Percentiles rank a stretch among this genome's conserved stretches.
These are phyloP conservation scores for Gerris buenoi DNA, from an alignment of 1,140 invertebrate species.

Conservation along the genomic window DNA sequence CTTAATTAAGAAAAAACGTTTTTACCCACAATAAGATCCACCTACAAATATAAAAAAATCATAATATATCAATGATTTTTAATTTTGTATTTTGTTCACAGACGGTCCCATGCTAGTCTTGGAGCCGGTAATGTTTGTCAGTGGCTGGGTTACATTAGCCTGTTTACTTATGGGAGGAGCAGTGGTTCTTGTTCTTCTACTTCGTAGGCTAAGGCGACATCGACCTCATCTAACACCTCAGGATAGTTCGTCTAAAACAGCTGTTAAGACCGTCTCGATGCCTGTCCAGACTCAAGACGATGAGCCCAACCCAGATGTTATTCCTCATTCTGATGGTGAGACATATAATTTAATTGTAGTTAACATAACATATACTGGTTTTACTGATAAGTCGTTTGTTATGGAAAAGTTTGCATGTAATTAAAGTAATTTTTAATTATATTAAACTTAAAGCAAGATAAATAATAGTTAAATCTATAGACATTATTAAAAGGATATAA, in stretches of 20 bases:
- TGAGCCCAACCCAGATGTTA: conserved; percentile 19
- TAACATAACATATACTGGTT: too few species aligned
- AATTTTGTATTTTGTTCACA: background rate
- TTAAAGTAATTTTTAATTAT: too few species aligned
- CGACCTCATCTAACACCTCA: background rate
- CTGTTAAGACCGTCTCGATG: conserved; percentile 1
- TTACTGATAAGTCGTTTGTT: too few species aligned
- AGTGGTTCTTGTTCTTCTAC: background rate
- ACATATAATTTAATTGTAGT: too few species aligned
- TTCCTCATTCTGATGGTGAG: conserved; percentile 12
- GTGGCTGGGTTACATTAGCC: background rate
- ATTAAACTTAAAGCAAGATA: too few species aligned
- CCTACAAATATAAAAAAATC: too few species aligned
- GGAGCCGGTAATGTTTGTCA: conserved; percentile 2
- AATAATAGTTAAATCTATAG: too few species aligned
- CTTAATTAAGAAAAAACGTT: too few species aligned
- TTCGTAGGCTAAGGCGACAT: background rate
- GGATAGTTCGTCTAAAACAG: background rate
- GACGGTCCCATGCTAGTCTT: conserved; percentile 1
- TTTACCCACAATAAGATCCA: too few species aligned
- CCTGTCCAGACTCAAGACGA: conserved; percentile 14
- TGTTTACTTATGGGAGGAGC: background rate
- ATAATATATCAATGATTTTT: too few species aligned
- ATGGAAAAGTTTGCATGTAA: too few species aligned
- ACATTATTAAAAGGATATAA: too few species aligned